A percentile compares a stretch with the other conserved stretches of the same genome.
Evolutionary conservation across 2,797 vertebrate genomes (phyloP).

Genomic region (Scyliorhinus canicula): DNA sequence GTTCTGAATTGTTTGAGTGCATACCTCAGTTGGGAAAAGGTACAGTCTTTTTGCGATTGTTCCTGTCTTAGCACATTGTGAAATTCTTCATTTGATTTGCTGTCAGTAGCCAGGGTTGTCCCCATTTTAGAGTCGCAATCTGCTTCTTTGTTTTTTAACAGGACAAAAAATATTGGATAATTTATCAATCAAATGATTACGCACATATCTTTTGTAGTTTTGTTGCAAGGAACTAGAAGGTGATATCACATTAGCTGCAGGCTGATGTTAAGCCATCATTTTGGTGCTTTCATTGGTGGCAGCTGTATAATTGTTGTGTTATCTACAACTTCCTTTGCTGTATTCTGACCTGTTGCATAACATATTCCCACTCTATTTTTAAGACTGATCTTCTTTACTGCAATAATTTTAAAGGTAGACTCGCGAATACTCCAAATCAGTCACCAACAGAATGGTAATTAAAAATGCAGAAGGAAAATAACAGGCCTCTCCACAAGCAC

Average conservation of each 20-base stretch:
- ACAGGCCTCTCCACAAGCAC: not conserved
- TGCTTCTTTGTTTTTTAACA: not conserved
- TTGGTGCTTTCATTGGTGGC: not conserved
- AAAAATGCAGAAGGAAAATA: not conserved
- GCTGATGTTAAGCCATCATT: not conserved
- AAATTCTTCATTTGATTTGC: not conserved
- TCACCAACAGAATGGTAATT: not conserved
- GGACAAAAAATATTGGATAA: not conserved
- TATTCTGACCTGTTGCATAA: not conserved
- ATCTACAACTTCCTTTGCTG: not conserved
- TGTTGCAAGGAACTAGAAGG: not conserved
- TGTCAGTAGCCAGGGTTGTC: not conserved
- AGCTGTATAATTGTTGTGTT: not conserved
- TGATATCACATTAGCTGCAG: not conserved
- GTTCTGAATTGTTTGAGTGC: conserved; percentile 62
- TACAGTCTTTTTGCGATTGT: conserved; percentile 47
- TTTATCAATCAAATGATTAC: not conserved
- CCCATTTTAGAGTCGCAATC: not conserved
- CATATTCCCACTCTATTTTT: not conserved
- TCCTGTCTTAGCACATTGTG: not conserved
- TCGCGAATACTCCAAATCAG: not conserved
- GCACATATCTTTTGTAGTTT: not conserved
- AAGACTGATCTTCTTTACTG: not conserved
- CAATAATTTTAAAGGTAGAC: not conserved
- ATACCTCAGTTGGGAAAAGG: conserved; percentile 86